phyloP scores from a whole-genome alignment of 2,113 vertebrate genomes.

The Nibea coibor region DNA sequence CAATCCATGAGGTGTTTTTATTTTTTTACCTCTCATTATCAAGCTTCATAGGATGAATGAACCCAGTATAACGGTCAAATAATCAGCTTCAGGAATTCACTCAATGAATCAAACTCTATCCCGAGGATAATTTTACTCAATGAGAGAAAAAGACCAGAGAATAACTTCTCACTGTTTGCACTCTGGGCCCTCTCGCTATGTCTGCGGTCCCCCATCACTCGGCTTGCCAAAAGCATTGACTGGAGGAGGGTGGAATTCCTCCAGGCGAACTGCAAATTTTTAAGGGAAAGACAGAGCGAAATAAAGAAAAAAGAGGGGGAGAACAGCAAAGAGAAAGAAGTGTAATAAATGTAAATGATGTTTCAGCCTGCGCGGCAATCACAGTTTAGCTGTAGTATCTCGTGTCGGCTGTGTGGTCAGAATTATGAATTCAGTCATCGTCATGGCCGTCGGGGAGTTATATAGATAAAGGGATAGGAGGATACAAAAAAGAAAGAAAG shows the following conservation, averaged over 20 bases:
- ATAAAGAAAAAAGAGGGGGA: not conserved
- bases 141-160: conserved; percentile 43
- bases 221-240: conserved; percentile 50
- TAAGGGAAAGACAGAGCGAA: conserved; percentile 18
- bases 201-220: conserved; percentile 44
- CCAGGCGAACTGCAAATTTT: conserved; percentile 43
- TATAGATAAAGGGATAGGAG: conserved; percentile 33
- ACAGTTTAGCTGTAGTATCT: conserved; percentile 11
- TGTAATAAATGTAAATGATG: conserved; percentile 35
- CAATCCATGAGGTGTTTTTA: conserved; percentile 33
- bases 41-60: conserved; percentile 46
- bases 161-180: conserved; percentile 63
- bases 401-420: conserved; percentile 22
- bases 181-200: conserved; percentile 46
- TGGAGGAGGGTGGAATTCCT: conserved; percentile 54
- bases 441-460: conserved; percentile 15
- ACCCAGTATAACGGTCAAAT: conserved; percentile 53
- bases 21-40: conserved; percentile 24
- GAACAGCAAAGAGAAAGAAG: not conserved
- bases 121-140: conserved; percentile 40
- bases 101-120: conserved; percentile 47
- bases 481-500: conserved; percentile 16
- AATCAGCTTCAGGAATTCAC: conserved; percentile 59
- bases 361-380: conserved; percentile 17
- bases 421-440: conserved; percentile 38